Conservation (phyloP, 2,888 invertebrate species). For the Meta bourneti region DNA sequence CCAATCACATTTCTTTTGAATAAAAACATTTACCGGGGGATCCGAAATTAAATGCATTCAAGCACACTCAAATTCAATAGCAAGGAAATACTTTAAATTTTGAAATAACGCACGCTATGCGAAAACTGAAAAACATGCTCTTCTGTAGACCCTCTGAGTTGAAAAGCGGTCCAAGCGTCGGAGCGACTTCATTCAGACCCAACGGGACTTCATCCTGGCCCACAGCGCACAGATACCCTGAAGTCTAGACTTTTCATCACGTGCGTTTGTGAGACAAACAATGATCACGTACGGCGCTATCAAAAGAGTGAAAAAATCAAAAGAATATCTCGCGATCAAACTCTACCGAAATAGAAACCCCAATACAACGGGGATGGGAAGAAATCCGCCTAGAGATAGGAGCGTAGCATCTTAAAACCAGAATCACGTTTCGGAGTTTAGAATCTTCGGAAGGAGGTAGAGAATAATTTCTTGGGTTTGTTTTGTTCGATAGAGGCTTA, state of each 20-base stretch:
- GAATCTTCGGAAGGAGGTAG: slow-evolving; percentile 49
- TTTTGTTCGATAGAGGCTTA: slow-evolving; percentile 58
- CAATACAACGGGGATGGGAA: slow-evolving; percentile 19
- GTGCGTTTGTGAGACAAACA: background rate
- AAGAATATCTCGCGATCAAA: slow-evolving; percentile 24
- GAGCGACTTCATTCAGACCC: background rate
- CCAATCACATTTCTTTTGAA: too few species aligned
- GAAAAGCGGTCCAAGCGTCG: background rate
- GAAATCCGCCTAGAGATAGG: background rate
- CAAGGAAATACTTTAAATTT: background rate
- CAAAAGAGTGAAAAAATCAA: background rate
- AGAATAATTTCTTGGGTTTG: slow-evolving; percentile 68
- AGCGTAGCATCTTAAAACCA: slow-evolving; percentile 53
- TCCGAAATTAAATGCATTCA: background rate
- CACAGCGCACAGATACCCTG: background rate
- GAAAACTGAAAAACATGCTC: background rate
- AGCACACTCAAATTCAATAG: background rate
- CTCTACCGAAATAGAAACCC: slow-evolving; percentile 46
- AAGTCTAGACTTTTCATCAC: background rate
- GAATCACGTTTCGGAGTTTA: slow-evolving; percentile 67
- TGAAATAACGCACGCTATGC: background rate
- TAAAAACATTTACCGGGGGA: background rate
- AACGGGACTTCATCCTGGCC: background rate
- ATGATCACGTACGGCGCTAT: slow-evolving; percentile 8
- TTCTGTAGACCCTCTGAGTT: background rate